Conservation (phyloP, 2,113 vertebrate species). For the rabbit (Oryctolagus cuniculus) region DNA sequence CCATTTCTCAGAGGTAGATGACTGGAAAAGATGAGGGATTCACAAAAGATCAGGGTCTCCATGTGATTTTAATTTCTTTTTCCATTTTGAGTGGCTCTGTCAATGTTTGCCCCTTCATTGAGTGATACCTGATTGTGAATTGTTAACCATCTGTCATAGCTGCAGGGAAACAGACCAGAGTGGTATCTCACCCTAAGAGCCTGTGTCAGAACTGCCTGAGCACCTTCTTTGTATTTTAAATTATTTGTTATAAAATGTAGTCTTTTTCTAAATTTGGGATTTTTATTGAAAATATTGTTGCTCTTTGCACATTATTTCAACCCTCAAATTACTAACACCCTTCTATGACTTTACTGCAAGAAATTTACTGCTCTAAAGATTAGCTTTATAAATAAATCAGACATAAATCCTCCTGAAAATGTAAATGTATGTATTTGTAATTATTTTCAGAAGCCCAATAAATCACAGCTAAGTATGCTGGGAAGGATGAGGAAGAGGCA, state of each 20-base stretch:
- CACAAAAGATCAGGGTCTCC: conserved; percentile 3
- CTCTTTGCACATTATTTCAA: not conserved
- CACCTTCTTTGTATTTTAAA: conserved; percentile 1
- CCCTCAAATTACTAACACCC: not conserved
- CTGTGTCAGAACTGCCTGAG: not conserved
- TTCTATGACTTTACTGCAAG: not conserved
- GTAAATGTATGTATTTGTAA: conserved; percentile 20
- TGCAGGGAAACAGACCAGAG: not conserved
- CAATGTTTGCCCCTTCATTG: not conserved
- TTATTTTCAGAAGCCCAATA: conserved; percentile 9
- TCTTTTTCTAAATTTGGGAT: not conserved
- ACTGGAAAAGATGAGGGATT: not conserved
- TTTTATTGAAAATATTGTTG: not conserved
- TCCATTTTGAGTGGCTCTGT: not conserved
- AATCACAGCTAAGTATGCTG: not conserved
- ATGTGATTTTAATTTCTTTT: conserved; percentile 24
- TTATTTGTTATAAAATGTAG: conserved; percentile 19
- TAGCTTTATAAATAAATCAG: conserved; percentile 37
- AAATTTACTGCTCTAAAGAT: not conserved
- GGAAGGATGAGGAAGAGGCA: not conserved
- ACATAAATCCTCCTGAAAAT: conserved; percentile 43
- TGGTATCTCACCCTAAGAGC: not conserved
- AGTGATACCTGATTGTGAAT: conserved; percentile 4
- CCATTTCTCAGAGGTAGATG: not conserved
- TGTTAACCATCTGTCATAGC: not conserved